Conservation (phyloP, 2,113 vertebrate species). For the Neopipo cinnamomea region DNA sequence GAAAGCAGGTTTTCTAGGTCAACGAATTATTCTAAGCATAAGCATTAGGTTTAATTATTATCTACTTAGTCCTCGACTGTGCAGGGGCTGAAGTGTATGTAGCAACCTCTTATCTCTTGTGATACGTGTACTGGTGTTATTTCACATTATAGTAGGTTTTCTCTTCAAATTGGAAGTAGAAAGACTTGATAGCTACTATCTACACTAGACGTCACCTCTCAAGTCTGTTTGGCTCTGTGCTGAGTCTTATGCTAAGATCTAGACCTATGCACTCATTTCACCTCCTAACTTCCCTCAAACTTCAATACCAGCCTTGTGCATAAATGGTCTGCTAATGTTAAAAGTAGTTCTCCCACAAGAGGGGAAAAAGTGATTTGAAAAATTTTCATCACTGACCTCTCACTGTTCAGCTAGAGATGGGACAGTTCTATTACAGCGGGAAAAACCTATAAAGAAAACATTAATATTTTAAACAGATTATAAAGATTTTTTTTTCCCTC, state of each 20-base stretch:
- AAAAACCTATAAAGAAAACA: not conserved
- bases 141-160: not conserved
- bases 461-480: not conserved
- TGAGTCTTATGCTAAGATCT: not conserved
- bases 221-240: not conserved
- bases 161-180: not conserved
- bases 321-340: not conserved
- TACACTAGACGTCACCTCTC: not conserved
- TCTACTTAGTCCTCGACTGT: slow-evolving; percentile 1
- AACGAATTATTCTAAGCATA: not conserved
- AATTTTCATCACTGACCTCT: not conserved
- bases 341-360: not conserved
- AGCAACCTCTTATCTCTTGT: slow-evolving; percentile 9
- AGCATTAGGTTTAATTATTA: slow-evolving; percentile 38
- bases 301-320: not conserved
- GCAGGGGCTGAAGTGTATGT: not conserved
- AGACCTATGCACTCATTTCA: not conserved
- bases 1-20: slow-evolving; percentile 8
- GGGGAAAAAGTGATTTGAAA: not conserved
- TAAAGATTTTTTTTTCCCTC: not conserved
- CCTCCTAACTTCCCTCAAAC: not conserved
- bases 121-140: not conserved
- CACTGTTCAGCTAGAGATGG: not conserved
- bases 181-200: not conserved
- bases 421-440: not conserved